Evolutionary conservation across 2,888 invertebrate species (phyloP).

Genomic region (Yponomeuta cagnagella): DNA sequence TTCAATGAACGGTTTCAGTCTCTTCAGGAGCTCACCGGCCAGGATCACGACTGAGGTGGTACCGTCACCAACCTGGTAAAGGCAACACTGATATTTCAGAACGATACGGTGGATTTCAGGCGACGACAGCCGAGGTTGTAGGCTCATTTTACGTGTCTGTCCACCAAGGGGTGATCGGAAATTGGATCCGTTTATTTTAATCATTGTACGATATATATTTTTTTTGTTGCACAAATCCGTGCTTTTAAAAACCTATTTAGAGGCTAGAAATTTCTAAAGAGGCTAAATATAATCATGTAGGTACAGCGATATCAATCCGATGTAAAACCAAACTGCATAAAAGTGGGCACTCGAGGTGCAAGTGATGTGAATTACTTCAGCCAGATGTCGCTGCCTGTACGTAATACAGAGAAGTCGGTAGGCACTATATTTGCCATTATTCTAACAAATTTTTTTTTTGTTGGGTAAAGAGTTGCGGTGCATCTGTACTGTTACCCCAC

Average conservation of each 20-base stretch:
- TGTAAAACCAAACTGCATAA: not conserved
- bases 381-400: too few species aligned
- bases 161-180: slow-evolving; percentile 20
- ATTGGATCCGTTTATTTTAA: slow-evolving; percentile 28
- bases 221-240: too few species aligned
- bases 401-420: too few species aligned
- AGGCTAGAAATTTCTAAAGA: too few species aligned
- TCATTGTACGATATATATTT: slow-evolving; percentile 20
- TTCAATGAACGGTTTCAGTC: slow-evolving; percentile 95
- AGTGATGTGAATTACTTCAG: too few species aligned
- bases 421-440: too few species aligned
- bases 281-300: too few species aligned
- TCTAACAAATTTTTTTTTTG: too few species aligned
- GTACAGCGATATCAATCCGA: not conserved
- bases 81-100: not conserved
- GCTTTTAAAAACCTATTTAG: too few species aligned
- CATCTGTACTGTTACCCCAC: too few species aligned
- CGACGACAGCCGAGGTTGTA: not conserved
- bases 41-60: slow-evolving; percentile 98
- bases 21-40: slow-evolving; percentile 96
- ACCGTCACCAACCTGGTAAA: slow-evolving; percentile 93
- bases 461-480: too few species aligned
- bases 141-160: not conserved
- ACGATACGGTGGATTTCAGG: not conserved
- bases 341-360: too few species aligned